These are phyloP conservation scores for Coptodon bakossiorum DNA, from an alignment of 2,113 vertebrate species.

Conservation along the genomic window DNA sequence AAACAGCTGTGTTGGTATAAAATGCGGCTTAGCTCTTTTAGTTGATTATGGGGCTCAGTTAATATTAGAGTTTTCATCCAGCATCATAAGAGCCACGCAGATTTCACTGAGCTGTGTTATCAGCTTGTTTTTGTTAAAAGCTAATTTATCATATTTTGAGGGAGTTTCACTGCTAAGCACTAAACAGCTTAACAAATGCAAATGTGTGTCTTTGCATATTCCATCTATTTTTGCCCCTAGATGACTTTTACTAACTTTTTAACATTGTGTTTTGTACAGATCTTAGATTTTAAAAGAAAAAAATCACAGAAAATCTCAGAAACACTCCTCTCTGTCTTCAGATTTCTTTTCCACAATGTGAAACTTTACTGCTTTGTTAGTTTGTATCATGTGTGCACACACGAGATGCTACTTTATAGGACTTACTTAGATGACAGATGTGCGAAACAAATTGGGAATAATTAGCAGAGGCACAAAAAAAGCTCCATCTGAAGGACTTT, in stretches of 20 bases:
- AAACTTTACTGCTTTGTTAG: neutral
- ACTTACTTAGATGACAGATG: neutral
- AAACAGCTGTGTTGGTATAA: neutral
- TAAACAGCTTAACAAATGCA: neutral
- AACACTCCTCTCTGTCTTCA: neutral
- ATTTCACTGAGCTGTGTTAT: neutral
- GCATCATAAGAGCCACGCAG: neutral
- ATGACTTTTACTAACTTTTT: neutral
- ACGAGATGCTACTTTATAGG: neutral
- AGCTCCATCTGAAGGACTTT: neutral
- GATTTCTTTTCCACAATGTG: neutral
- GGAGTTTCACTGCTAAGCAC: neutral
- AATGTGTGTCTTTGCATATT: neutral
- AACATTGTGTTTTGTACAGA: neutral
- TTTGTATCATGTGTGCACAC: neutral
- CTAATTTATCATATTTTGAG: neutral
- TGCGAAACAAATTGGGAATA: neutral
- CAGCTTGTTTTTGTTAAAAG: neutral
- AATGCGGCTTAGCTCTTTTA: neutral
- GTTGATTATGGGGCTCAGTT: neutral
- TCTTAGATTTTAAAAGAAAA: neutral
- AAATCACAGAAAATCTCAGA: neutral
- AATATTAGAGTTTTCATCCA: neutral
- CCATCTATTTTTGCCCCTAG: neutral
- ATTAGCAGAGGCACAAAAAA: neutral